Conservation (phyloP, 2,888 invertebrate species). For the Trisateles emortualis region DNA sequence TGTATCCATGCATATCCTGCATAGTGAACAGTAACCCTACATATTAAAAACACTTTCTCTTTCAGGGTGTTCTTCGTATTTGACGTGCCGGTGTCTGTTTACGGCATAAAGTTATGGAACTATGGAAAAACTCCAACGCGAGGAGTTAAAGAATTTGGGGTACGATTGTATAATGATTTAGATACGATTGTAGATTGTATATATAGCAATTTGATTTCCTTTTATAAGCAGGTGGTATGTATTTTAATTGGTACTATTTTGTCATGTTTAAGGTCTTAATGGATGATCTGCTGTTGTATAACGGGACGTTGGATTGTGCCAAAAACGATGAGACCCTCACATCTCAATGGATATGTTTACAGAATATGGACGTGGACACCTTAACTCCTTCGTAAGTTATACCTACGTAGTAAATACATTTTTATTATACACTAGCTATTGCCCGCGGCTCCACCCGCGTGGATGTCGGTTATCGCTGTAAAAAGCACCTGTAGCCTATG, state of each 20-base stretch:
- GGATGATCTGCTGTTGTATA: constrained; percentile 93
- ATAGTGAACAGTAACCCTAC: too few species aligned
- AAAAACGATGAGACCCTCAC: constrained; percentile 63
- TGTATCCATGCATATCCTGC: too few species aligned
- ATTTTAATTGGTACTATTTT: neutral
- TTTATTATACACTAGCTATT: too few species aligned
- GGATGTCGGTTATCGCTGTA: too few species aligned
- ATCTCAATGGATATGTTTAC: constrained; percentile 78
- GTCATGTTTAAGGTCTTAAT: constrained; percentile 88
- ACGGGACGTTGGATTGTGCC: constrained; percentile 88
- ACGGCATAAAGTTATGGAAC: constrained; percentile 93
- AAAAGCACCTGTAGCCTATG: too few species aligned
- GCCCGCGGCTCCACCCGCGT: too few species aligned
- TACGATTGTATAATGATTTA: constrained; percentile 67
- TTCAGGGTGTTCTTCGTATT: constrained; percentile 92
- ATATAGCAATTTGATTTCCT: too few species aligned
- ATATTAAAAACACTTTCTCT: too few species aligned
- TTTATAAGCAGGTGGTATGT: too few species aligned
- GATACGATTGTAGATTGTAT: too few species aligned
- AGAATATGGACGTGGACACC: constrained; percentile 67
- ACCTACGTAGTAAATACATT: neutral
- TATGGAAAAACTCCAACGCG: constrained; percentile 92
- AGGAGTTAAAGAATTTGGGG: constrained; percentile 94
- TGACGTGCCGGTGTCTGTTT: constrained; percentile 91
- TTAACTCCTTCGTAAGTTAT: constrained; percentile 68